phyloP scores from a whole-genome alignment of 1,140 invertebrate genomes.

The Ceratosolen solmsi region DNA sequence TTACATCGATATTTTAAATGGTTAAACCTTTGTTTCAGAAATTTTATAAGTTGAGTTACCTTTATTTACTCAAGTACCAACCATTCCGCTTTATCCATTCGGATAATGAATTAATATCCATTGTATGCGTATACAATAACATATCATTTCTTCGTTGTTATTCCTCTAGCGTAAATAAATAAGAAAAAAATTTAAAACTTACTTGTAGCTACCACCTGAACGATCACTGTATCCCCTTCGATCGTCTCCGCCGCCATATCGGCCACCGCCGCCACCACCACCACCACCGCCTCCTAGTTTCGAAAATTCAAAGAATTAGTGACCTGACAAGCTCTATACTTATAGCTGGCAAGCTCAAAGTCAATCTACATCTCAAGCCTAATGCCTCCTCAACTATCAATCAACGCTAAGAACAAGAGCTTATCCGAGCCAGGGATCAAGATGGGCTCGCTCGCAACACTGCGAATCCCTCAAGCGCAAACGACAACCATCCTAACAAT shows the following conservation, averaged over 20 bases:
- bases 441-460: too few relatives aligned
- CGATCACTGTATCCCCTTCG: constrained; percentile 73
- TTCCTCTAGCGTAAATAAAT: constrained; percentile 19
- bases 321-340: background rate
- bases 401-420: too few relatives aligned
- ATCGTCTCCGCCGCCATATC: constrained; percentile 72
- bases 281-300: constrained; percentile 59
- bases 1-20: constrained; percentile 45
- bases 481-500: too few relatives aligned
- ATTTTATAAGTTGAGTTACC: constrained; percentile 38
- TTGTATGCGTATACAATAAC: background rate
- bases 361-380: too few relatives aligned
- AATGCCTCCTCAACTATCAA: too few relatives aligned
- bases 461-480: too few relatives aligned
- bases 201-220: constrained; percentile 70
- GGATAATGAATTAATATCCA: constrained; percentile 29
- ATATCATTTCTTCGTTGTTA: constrained; percentile 2
- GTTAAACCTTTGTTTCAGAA: constrained; percentile 33
- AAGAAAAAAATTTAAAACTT: constrained; percentile 58
- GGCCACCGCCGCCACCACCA: constrained; percentile 64
- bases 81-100: constrained; percentile 19
- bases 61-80: constrained; percentile 33
- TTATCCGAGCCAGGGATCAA: too few relatives aligned
- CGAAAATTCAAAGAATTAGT: background rate
- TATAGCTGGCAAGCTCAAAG: background rate